Percentiles rank a stretch among this genome's conserved stretches.
These are phyloP conservation scores for Agrochola circellaris DNA, from an alignment of 2,888 invertebrate species.

Conservation along the genomic window DNA sequence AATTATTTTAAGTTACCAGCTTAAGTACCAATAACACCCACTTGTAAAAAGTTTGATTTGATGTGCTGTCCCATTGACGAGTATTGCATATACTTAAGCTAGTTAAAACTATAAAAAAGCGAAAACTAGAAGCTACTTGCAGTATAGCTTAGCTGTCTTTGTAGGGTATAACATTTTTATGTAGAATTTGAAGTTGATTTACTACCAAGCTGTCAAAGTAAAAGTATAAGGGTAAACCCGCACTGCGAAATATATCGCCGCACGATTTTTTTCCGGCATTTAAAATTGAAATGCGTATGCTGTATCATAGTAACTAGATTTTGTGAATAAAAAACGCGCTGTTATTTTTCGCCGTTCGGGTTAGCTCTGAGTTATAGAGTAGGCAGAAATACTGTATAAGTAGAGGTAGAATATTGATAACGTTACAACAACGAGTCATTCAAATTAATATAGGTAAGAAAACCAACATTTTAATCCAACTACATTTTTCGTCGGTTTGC, in stretches of 20 bases:
- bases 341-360: neutral
- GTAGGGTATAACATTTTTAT: neutral
- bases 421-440: neutral
- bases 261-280: neutral
- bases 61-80: slow-evolving; percentile 30
- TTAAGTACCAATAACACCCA: slow-evolving; percentile 43
- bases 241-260: slow-evolving; percentile 10
- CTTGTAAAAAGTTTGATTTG: slow-evolving; percentile 25
- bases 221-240: neutral
- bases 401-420: slow-evolving; percentile 12
- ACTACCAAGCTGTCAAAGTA: neutral
- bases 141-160: slow-evolving; percentile 12
- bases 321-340: neutral
- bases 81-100: slow-evolving; percentile 25
- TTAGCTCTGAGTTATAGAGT: neutral
- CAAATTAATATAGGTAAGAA: slow-evolving; percentile 30
- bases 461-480: slow-evolving; percentile 36
- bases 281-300: neutral
- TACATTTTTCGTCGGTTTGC: slow-evolving; percentile 44
- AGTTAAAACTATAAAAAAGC: slow-evolving; percentile 18
- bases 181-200: slow-evolving; percentile 22
- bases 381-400: neutral
- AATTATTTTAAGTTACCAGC: slow-evolving; percentile 58
- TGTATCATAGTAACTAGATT: neutral
- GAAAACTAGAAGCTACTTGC: slow-evolving; percentile 37